Conservation (phyloP, 2,888 invertebrate genomes). For the Yponomeuta malinellus region DNA sequence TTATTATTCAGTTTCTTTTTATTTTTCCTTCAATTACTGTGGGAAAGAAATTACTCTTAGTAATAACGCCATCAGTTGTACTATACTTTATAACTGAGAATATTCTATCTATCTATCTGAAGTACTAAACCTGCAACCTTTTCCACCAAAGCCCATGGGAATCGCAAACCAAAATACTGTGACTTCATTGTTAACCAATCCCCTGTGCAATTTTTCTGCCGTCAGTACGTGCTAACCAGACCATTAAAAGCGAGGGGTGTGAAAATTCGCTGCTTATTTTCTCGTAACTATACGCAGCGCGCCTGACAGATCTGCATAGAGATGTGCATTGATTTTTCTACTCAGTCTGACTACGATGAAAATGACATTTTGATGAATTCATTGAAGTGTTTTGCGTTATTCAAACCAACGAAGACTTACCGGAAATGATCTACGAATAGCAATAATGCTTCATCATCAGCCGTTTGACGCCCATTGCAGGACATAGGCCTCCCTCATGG, state of each 20-base stretch:
- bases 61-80: too few species aligned
- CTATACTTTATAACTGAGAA: too few species aligned
- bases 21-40: too few species aligned
- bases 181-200: background rate
- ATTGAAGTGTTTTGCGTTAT: background rate
- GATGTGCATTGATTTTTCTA: background rate
- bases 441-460: too few species aligned
- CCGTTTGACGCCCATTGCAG: too few species aligned
- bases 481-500: too few species aligned
- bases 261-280: conserved; percentile 69
- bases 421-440: too few species aligned
- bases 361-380: background rate
- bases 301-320: conserved; percentile 5
- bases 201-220: conserved; percentile 33
- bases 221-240: conserved; percentile 47
- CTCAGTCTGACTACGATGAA: background rate
- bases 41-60: too few species aligned
- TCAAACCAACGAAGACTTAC: too few species aligned
- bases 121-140: background rate
- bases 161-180: background rate
- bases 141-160: background rate
- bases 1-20: too few species aligned
- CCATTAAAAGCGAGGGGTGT: conserved; percentile 63
- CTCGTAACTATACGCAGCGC: conserved; percentile 29
- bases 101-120: too few species aligned